Base-by-base conservation (phyloP, 2,113 vertebrate species). In the Barbus barbus region DNA sequence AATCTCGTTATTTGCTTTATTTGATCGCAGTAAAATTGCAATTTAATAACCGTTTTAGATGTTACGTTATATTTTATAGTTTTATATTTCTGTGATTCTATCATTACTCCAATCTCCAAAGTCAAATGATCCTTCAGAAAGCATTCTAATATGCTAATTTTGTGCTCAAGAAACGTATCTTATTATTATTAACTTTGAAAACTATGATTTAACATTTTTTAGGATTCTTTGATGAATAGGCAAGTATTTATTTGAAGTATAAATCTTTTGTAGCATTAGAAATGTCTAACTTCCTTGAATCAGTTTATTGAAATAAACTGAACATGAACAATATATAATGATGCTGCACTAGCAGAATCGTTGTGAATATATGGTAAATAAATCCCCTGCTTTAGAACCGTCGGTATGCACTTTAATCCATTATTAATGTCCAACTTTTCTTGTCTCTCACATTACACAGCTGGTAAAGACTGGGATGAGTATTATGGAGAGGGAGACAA, bases 401-500 rank as follows among this genome's bases (percentile, higher is more conserved):
- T 41, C 38, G 9, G 4, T 53, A 13, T 22, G 16, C 1, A 24
- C 20, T 78, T 53, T 38, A 58, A n/a, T 78, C 14, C 22, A n/a
- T 28, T 6, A 13, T 5, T 16, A 67, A 58, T 11, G 26, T 0
- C 14, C 48, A 51, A 20, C 16, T 26, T 53, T 8, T 56, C 53
- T 16, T 81, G 18, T 41, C n/a, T 71, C 75, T 78, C 22, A n/a
- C 5, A 16, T 86, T 86, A 83, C 84, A 18, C 89, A 99, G 98
- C 94, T 92, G 88, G 90, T 96, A 28, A 99, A 98, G 93, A 97
- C 94, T 11, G 93, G 96, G 89, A 90, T 97, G 89, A 97, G 91
- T 76, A 90, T 93, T 86, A 94, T 97, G 71, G 96, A 93, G 86
- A 98, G 97, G 90, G 97, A 98, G 86, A 86, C 87, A 1, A 93